Conservation (phyloP, 2,888 invertebrate species). For the Megastigmus dorsalis region DNA sequence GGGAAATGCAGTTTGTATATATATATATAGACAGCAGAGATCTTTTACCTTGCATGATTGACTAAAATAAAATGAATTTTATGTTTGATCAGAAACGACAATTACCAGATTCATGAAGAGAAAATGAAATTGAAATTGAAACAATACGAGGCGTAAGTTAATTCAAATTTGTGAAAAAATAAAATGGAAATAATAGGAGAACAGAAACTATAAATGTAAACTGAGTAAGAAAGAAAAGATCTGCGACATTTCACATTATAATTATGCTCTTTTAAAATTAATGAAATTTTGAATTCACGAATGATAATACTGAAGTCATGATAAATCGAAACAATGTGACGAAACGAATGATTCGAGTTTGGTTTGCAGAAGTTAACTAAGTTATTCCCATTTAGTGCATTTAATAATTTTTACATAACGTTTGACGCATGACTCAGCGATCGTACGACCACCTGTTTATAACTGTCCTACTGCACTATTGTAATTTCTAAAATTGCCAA, state of each 20-base stretch:
- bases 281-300: conserved; percentile 5
- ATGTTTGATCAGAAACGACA: conserved; percentile 28
- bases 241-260: conserved; percentile 43
- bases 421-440: background rate
- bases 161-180: background rate
- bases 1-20: conserved; percentile 43
- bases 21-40: background rate
- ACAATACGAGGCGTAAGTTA: conserved; percentile 18
- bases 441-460: background rate
- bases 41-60: background rate
- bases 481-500: background rate
- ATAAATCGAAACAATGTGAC: conserved; percentile 18
- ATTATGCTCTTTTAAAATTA: conserved; percentile 34
- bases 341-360: conserved; percentile 44
- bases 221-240: background rate
- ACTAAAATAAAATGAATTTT: background rate
- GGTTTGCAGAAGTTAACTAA: conserved; percentile 14
- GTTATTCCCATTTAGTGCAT: background rate
- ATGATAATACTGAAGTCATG: conserved; percentile 12
- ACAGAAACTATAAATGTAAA: background rate
- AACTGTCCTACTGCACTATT: background rate
- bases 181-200: background rate
- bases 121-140: conserved; percentile 18
- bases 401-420: background rate
- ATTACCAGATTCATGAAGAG: conserved; percentile 36